Percentiles rank a stretch among this genome's conserved stretches.
These are phyloP conservation scores for Phainopepla nitens DNA, from an alignment of 2,113 vertebrate genomes.

Conservation along the genomic window DNA sequence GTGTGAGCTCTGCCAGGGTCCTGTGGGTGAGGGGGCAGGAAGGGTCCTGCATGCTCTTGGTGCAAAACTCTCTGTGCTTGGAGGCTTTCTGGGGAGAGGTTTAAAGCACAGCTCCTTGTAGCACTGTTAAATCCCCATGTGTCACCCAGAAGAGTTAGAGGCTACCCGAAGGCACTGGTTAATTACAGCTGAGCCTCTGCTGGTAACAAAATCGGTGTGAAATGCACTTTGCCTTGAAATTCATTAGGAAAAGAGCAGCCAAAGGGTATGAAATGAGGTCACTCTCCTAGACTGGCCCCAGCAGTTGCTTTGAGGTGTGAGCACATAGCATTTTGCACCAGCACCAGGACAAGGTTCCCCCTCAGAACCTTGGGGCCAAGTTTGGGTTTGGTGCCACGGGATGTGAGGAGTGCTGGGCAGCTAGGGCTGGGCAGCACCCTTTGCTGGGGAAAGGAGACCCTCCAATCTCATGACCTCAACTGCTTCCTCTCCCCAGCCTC, in stretches of 20 bases:
- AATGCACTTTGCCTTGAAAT: not conserved
- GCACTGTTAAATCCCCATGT: not conserved
- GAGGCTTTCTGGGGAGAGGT: not conserved
- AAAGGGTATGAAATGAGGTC: not conserved
- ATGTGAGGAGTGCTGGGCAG: not conserved
- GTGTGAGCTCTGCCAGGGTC: not conserved
- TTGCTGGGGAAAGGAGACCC: not conserved
- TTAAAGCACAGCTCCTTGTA: not conserved
- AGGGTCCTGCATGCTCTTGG: rapidly evolving
- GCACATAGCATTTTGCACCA: not conserved
- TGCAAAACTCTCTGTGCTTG: not conserved
- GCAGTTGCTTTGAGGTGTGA: not conserved
- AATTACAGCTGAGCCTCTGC: not conserved
- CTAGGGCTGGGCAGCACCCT: not conserved
- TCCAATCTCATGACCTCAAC: not conserved
- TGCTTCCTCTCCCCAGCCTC: not conserved
- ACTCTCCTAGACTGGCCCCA: not conserved
- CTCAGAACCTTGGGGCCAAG: not conserved
- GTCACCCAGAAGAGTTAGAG: not conserved
- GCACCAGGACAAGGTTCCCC: not conserved
- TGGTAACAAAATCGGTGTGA: not conserved
- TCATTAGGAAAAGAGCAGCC: not conserved
- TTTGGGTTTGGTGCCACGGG: rapidly evolving
- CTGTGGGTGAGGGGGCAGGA: rapidly evolving
- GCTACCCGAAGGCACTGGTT: not conserved